Percentiles rank a stretch among this genome's conserved stretches.
Evolutionary conservation across 2,888 invertebrate species (phyloP).

Genomic region (Belgica antarctica): DNA sequence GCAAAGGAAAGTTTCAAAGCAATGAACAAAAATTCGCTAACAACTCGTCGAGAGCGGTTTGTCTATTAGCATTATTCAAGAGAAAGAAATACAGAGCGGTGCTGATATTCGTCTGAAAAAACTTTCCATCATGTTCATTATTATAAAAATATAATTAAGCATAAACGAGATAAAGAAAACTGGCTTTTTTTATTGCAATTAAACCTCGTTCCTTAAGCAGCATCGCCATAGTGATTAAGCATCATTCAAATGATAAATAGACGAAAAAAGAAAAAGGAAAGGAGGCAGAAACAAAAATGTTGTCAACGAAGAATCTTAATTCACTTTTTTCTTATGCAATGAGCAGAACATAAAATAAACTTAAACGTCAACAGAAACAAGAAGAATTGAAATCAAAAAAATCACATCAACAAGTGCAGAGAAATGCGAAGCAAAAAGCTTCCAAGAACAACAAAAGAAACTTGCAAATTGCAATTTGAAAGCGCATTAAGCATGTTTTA

Average conservation of each 20-base stretch:
- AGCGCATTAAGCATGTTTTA: conserved; percentile 41
- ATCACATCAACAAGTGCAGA: conserved; percentile 44
- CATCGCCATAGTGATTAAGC: conserved; percentile 29
- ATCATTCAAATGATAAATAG: conserved; percentile 25
- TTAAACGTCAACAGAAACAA: conserved; percentile 20
- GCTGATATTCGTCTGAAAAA: background rate
- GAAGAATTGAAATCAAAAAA: background rate
- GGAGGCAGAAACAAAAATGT: background rate
- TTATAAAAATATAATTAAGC: conserved; percentile 18
- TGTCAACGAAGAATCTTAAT: conserved; percentile 16
- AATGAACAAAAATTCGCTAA: background rate
- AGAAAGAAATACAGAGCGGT: background rate
- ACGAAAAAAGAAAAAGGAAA: background rate
- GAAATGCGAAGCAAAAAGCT: background rate
- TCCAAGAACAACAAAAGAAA: conserved; percentile 11
- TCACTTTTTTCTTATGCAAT: conserved; percentile 5
- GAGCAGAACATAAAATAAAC: conserved; percentile 22
- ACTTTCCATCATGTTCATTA: conserved; percentile 20
- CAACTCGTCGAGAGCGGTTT: background rate
- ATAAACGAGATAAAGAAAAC: conserved; percentile 18
- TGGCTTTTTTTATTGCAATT: conserved; percentile 4
- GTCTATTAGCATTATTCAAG: background rate
- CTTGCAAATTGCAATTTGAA: conserved; percentile 26
- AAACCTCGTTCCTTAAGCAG: conserved; percentile 25
- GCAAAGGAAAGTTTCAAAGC: background rate